phyloP scores from a whole-genome alignment of 2,888 invertebrate species.

The Boloria selene region DNA sequence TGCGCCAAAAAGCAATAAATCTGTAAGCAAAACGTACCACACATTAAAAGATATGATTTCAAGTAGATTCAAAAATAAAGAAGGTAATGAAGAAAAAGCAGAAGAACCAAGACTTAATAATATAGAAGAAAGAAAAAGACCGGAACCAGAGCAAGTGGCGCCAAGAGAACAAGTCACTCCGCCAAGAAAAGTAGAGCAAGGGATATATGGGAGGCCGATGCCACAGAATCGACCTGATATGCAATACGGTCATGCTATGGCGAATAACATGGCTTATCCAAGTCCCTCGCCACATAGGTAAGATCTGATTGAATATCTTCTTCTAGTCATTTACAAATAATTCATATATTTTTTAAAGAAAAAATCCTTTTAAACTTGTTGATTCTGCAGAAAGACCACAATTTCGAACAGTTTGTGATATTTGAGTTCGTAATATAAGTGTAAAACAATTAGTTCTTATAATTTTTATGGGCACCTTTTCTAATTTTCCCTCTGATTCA shows the following conservation, averaged over 20 bases:
- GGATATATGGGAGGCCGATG: constrained; percentile 84
- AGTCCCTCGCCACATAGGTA: constrained; percentile 77
- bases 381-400: no score
- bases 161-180: constrained; percentile 63
- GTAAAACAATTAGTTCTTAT: no score
- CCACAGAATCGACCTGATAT: constrained; percentile 76
- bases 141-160: constrained; percentile 70
- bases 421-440: no score
- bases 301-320: constrained; percentile 18
- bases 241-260: constrained; percentile 68
- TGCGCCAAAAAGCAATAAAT: constrained; percentile 82
- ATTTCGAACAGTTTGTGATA: no score
- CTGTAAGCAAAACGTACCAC: constrained; percentile 90
- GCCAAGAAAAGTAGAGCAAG: constrained; percentile 81
- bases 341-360: no score
- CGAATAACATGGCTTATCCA: constrained; percentile 72
- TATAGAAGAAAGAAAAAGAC: constrained; percentile 81
- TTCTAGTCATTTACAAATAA: background rate
- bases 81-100: constrained; percentile 76
- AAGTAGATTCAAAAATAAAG: constrained; percentile 87
- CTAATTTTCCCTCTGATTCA: no score
- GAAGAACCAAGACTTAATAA: constrained; percentile 84
- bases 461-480: no score
- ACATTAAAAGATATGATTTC: constrained; percentile 92
- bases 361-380: background rate